A percentile compares a stretch with the other conserved stretches of the same genome.
phyloP scores from a whole-genome alignment of 2,113 vertebrate species.

The Oenanthe melanoleuca region DNA sequence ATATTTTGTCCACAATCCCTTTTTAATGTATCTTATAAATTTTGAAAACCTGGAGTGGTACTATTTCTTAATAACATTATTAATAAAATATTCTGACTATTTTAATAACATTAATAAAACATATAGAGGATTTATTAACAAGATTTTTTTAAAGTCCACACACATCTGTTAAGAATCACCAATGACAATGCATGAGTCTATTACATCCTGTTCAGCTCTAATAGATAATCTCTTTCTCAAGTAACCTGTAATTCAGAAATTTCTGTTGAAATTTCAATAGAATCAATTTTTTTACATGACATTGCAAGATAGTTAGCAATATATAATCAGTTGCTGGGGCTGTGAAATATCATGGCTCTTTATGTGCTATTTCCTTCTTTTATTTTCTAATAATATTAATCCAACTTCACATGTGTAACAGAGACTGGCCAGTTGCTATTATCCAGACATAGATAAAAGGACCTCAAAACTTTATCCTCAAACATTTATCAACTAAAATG shows the following conservation, averaged over 20 bases:
- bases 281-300: constrained; percentile 19
- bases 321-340: neutral
- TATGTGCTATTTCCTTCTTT: neutral
- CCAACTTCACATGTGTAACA: neutral
- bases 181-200: neutral
- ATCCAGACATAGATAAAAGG: neutral
- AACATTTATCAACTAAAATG: neutral
- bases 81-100: constrained; percentile 7
- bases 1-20: neutral
- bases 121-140: neutral
- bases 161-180: neutral
- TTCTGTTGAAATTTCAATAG: neutral
- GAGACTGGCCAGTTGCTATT: neutral
- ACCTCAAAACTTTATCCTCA: neutral
- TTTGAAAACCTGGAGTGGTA: neutral
- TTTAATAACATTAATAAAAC: constrained; percentile 35
- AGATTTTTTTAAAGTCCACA: neutral
- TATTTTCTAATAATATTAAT: neutral
- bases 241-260: neutral
- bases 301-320: neutral
- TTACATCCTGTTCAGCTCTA: neutral
- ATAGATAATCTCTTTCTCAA: neutral
- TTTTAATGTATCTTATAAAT: neutral
- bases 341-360: neutral
- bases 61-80: constrained; percentile 38